Evolutionary conservation across 2,888 invertebrate species (phyloP).

Genomic region (Eilema griseolum): DNA sequence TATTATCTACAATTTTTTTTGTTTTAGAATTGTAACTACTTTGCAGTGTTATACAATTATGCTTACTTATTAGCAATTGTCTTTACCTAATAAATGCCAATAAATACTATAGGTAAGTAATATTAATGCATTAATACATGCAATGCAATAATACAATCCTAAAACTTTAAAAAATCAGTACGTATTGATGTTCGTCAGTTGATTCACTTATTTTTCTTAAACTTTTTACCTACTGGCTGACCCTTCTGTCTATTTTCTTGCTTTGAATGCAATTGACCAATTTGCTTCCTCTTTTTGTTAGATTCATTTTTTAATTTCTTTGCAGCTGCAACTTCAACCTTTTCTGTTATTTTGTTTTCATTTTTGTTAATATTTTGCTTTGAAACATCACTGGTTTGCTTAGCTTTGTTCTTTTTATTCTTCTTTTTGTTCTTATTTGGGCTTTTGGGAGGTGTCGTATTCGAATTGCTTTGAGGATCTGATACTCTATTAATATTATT

Average conservation of each 20-base stretch:
- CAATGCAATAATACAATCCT: not conserved
- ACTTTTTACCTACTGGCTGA: constrained; percentile 58
- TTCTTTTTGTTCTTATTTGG: constrained; percentile 60
- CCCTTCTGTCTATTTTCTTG: constrained; percentile 51
- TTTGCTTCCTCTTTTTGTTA: constrained; percentile 74
- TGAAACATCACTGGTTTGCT: constrained; percentile 11
- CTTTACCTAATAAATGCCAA: too few relatives aligned
- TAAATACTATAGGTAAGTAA: too few relatives aligned
- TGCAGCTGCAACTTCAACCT: constrained; percentile 63
- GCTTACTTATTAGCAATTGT: not conserved
- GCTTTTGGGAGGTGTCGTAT: constrained; percentile 35
- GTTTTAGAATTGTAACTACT: constrained; percentile 1
- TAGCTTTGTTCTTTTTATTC: constrained; percentile 56
- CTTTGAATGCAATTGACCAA: constrained; percentile 69
- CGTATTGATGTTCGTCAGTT: not conserved
- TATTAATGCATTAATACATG: not conserved
- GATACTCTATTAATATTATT: constrained; percentile 23
- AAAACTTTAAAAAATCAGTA: not conserved
- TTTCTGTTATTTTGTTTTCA: constrained; percentile 64
- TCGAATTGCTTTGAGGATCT: constrained; percentile 26
- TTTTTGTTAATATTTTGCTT: constrained; percentile 46
- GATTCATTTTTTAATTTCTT: constrained; percentile 73
- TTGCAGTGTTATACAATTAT: not conserved
- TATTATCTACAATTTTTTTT: not conserved
- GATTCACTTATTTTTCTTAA: constrained; percentile 35